A percentile compares a stretch with the other conserved stretches of the same genome.
These are phyloP conservation scores for Sorex araneus DNA, from an alignment of 2,113 vertebrate genomes.

Conservation along the genomic window DNA sequence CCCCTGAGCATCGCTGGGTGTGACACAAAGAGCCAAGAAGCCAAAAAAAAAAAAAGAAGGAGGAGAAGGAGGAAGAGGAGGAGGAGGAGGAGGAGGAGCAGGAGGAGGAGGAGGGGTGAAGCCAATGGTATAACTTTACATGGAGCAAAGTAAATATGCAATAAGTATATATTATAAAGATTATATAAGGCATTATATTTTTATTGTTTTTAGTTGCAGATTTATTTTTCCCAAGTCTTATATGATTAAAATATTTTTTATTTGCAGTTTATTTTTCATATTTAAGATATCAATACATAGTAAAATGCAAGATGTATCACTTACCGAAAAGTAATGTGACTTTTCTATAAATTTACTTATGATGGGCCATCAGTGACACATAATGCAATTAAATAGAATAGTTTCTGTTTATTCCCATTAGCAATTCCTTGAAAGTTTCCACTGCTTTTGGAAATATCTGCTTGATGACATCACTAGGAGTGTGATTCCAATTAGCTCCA, in stretches of 20 bases:
- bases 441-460: not conserved
- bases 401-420: not conserved
- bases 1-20: too few species aligned
- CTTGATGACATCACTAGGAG: not conserved
- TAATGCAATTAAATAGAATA: not conserved
- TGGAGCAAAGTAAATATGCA: not conserved
- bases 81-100: too few species aligned
- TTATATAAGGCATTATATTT: not conserved
- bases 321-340: not conserved
- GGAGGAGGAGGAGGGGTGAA: too few species aligned
- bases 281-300: not conserved
- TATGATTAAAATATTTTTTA: not conserved
- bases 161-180: not conserved
- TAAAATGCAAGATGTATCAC: not conserved
- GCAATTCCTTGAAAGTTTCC: not conserved
- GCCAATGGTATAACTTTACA: too few species aligned
- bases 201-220: not conserved
- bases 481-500: not conserved
- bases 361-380: fast-evolving
- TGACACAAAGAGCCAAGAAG: too few species aligned
- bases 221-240: slow-evolving; percentile 4
- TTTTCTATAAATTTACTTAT: not conserved
- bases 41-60: too few species aligned
- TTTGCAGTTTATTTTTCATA: not conserved
- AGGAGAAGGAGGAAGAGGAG: too few species aligned